Evolutionary conservation across 2,888 invertebrate species (phyloP).

Genomic region (Oeneis ivallda): DNA sequence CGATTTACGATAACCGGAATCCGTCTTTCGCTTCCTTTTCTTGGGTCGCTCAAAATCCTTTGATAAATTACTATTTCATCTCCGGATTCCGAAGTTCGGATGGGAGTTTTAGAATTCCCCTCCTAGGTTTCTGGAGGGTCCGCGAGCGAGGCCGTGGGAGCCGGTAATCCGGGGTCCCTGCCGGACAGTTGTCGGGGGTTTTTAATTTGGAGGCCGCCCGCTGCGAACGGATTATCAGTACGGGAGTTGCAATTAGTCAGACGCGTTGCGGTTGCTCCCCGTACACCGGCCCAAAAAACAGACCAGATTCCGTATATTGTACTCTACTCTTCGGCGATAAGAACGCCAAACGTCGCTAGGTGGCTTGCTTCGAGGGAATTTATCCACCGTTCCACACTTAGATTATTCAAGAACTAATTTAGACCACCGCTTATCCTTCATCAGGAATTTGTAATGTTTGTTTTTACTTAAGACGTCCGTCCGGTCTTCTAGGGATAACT

Average conservation of each 20-base stretch:
- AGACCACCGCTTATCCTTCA: constrained; percentile 32
- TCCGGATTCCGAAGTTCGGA: constrained; percentile 69
- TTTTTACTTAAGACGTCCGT: constrained; percentile 32
- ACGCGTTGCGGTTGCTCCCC: constrained; percentile 55
- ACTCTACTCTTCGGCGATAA: constrained; percentile 25
- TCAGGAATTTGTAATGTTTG: constrained; percentile 29
- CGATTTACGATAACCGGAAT: constrained; percentile 65
- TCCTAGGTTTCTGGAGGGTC: constrained; percentile 45
- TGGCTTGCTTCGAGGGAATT: constrained; percentile 13
- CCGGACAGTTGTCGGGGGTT: constrained; percentile 70
- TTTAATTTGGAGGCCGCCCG: constrained; percentile 78
- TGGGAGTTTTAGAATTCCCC: constrained; percentile 66
- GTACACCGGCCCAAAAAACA: constrained; percentile 44
- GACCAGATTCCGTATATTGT: constrained; percentile 18
- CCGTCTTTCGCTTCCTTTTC: constrained; percentile 67
- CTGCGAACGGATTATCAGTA: constrained; percentile 76
- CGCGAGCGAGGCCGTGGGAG: constrained; percentile 52
- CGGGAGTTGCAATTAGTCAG: constrained; percentile 73
- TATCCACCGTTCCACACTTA: constrained; percentile 29
- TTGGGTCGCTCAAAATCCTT: constrained; percentile 73
- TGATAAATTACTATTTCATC: constrained; percentile 81
- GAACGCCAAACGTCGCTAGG: not conserved
- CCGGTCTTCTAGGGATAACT: constrained; percentile 20
- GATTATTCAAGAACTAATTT: constrained; percentile 41
- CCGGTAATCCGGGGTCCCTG: constrained; percentile 63